Evolutionary conservation across 1,140 invertebrate species (phyloP).

Genomic region (Aphelenchoides besseyi): DNA sequence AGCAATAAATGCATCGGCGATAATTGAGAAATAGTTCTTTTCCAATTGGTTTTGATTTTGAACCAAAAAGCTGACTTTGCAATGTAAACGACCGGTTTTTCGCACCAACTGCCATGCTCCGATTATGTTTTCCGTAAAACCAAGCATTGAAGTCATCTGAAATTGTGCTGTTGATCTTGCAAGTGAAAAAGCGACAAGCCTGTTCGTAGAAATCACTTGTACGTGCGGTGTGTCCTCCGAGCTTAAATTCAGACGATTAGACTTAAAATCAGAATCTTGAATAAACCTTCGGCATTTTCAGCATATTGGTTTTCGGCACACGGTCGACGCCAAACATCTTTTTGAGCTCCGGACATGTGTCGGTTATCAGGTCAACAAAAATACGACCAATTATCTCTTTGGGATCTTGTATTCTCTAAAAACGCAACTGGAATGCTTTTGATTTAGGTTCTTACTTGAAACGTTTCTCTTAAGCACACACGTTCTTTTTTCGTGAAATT

Average conservation of each 20-base stretch:
- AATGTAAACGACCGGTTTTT: conserved; percentile 56
- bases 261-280: too few species aligned
- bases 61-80: conserved; percentile 52
- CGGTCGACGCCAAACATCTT: conserved; percentile 60
- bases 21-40: conserved; percentile 58
- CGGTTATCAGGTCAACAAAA: conserved; percentile 60
- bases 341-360: conserved; percentile 58
- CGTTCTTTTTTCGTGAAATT: conserved; percentile 58
- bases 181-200: conserved; percentile 29
- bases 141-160: conserved; percentile 57
- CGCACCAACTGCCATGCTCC: conserved; percentile 57
- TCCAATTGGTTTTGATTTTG: conserved; percentile 59
- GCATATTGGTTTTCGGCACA: conserved; percentile 54
- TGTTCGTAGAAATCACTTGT: conserved; percentile 60
- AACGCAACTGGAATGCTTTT: conserved; percentile 10
- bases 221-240: conserved; percentile 57
- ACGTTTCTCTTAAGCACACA: conserved; percentile 56
- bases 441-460: conserved; percentile 41
- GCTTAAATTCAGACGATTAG: too few species aligned
- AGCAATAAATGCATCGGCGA: conserved; percentile 46
- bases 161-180: conserved; percentile 7
- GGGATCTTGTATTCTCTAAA: conserved; percentile 54
- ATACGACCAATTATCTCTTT: conserved; percentile 60
- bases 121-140: conserved; percentile 55
- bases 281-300: conserved; percentile 60